Evolutionary conservation across 2,113 vertebrate genomes (phyloP).

Genomic region (Piaya cayana): DNA sequence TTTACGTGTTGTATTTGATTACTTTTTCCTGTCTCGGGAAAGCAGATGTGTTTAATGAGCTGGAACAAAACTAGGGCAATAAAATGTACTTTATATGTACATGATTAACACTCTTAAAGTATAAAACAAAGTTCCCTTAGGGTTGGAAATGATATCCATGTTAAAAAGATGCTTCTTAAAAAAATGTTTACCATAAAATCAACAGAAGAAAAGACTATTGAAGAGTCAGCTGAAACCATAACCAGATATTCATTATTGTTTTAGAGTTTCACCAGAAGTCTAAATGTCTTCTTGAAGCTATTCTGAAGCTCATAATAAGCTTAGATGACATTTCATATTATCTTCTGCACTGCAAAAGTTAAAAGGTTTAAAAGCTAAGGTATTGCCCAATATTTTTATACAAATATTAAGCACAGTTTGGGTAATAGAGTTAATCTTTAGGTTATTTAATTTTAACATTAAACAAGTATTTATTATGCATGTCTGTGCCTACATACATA

Average conservation of each 20-base stretch:
- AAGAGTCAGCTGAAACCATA: not conserved
- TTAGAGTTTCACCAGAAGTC: not conserved
- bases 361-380: not conserved
- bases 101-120: slow-evolving; percentile 42
- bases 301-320: not conserved
- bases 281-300: not conserved
- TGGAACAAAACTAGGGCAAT: slow-evolving; percentile 66
- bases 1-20: slow-evolving; percentile 32
- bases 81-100: slow-evolving; percentile 17
- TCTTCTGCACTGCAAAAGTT: not conserved
- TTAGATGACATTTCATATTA: not conserved
- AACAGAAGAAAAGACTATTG: slow-evolving; percentile 25
- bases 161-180: slow-evolving; percentile 17
- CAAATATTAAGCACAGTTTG: not conserved
- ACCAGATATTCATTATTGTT: not conserved
- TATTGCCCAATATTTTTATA: not conserved
- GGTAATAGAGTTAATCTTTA: not conserved
- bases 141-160: not conserved
- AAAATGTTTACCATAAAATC: slow-evolving; percentile 3
- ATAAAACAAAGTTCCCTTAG: slow-evolving; percentile 12
- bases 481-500: not conserved
- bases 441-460: not conserved
- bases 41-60: slow-evolving; percentile 67
- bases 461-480: not conserved
- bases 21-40: slow-evolving; percentile 54